Evolutionary conservation across 2,888 invertebrate genomes (phyloP), one percentile per base, ranked within the genome.

Genomic region (Andrena marginata): DNA sequence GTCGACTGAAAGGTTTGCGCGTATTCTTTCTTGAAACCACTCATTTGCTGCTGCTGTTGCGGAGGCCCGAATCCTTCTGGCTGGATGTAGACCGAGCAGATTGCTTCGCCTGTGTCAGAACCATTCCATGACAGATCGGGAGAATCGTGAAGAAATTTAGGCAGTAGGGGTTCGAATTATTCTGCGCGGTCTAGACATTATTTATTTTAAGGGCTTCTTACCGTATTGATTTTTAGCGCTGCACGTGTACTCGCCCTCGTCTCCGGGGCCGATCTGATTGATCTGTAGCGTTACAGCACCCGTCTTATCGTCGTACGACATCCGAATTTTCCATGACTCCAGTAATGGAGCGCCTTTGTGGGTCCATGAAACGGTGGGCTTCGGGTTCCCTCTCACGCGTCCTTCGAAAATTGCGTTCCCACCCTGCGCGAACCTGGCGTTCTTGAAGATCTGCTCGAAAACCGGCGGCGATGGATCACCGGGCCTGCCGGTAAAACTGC

Each of bases 181-280:
- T 42, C 13, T 4, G 4, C 42, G 42, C 42, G 42, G 16, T 42
- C 0, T 42, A 4, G 42, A 13, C 0, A 5, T 42, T 42, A 42
- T 10, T 49, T 29, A 33, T 42, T 16, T 33, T 23, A 51, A 29
- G 20, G 31, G 7, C 7, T 10, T 16, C 85, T 87, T 70, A 94
- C 94, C 99, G 92, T 98, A 98, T 93, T 98, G 97, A 95, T 99
- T 99, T 90, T 97, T 97, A 64, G 99, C 99, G 81, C 97, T 98
- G 94, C 99, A 98, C 1, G 98, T 98, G 94, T 99, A 99, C 95
- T 99, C 99, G 89, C 99, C 99, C 94, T 98, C 98, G 94, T 99
- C 99, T 70, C 98, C 99, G 76, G 98, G 98, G 82, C 98, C 98
- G 90, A 99, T 98, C 93, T 98, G 97, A 94, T 97, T 97, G 92